A percentile compares a stretch with the other conserved stretches of the same genome.
These are phyloP conservation scores for Centropyge bicolor DNA, from an alignment of 2,797 vertebrate species.

Conservation along the genomic window DNA sequence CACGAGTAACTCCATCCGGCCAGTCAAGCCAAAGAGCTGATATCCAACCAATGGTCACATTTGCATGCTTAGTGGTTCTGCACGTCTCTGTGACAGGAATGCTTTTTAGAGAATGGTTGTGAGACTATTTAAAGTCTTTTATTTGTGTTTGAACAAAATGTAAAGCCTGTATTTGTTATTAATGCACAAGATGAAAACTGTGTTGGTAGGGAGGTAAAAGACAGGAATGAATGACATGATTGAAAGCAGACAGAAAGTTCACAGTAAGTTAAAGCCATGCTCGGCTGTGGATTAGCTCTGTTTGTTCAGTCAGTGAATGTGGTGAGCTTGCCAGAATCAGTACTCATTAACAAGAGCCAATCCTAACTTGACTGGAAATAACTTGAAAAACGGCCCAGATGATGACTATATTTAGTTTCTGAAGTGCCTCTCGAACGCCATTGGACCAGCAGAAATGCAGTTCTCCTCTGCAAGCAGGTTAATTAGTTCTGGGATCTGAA, in stretches of 20 bases:
- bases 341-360: neutral
- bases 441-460: conserved; percentile 27
- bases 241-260: neutral
- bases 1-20: conserved; percentile 26
- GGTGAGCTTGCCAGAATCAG: neutral
- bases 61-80: neutral
- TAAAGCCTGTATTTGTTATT: neutral
- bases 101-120: neutral
- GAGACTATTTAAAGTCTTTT: neutral
- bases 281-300: neutral
- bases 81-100: neutral
- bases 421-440: conserved; percentile 16
- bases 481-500: conserved; percentile 64
- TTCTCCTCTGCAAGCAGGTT: conserved; percentile 50
- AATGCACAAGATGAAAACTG: neutral
- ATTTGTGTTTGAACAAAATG: neutral
- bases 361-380: conserved; percentile 3
- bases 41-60: neutral
- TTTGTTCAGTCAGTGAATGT: conserved; percentile 12
- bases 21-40: neutral
- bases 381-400: conserved; percentile 50
- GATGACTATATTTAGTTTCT: conserved; percentile 46
- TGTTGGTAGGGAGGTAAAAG: neutral
- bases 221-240: neutral
- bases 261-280: neutral